These are phyloP conservation scores for Hafferia zeledoni DNA, from an alignment of 2,797 vertebrate species.

Conservation along the genomic window DNA sequence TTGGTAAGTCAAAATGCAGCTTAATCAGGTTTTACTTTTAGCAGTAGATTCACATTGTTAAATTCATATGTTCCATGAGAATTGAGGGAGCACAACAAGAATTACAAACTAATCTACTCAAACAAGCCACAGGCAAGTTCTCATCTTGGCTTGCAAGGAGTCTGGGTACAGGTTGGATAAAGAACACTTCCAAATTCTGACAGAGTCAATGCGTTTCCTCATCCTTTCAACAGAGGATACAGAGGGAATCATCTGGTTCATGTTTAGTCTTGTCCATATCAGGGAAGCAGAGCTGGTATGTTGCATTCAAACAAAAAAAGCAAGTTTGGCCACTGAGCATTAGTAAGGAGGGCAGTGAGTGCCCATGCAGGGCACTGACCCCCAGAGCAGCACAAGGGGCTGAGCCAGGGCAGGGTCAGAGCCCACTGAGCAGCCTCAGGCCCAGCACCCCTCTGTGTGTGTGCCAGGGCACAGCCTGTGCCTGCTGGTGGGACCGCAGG, in stretches of 20 bases:
- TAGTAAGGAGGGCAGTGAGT: neutral
- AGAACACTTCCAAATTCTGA: neutral
- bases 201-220: neutral
- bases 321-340: slow-evolving; percentile 1
- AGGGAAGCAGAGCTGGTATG: slow-evolving; percentile 23
- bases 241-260: neutral
- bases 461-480: slow-evolving; percentile 21
- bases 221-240: neutral
- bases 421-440: slow-evolving; percentile 6
- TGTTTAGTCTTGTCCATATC: slow-evolving; percentile 35
- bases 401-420: neutral
- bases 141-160: neutral
- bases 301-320: neutral
- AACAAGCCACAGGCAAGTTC: slow-evolving; percentile 9
- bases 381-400: neutral
- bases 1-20: neutral
- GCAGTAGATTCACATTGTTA: slow-evolving; percentile 4
- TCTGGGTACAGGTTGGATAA: neutral
- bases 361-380: neutral
- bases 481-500: slow-evolving; percentile 37
- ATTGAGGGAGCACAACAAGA: neutral
- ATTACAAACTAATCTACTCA: neutral
- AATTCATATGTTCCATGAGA: neutral
- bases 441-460: slow-evolving; percentile 30
- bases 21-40: neutral